A percentile compares a stretch with the other conserved stretches of the same genome.
phyloP scores from a whole-genome alignment of 2,797 vertebrate genomes.

The Zenarchopterus dispar region DNA sequence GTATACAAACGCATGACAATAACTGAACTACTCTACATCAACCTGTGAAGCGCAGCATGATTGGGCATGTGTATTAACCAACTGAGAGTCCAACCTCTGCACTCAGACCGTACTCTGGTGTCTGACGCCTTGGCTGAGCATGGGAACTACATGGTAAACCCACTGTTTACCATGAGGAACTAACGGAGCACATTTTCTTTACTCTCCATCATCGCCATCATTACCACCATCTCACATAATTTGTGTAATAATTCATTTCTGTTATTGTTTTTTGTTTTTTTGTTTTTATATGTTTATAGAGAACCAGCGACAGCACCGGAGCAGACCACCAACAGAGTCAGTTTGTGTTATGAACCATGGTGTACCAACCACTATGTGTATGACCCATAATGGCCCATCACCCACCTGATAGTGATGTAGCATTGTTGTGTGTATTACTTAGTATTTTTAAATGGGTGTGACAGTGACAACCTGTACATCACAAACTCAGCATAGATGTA shows the following conservation, averaged over 20 bases:
- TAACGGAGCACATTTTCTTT: conserved; percentile 76
- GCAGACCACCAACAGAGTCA: conserved; percentile 87
- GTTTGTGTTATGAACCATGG: conserved; percentile 90
- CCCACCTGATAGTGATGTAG: conserved; percentile 83
- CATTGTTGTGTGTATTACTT: conserved; percentile 80
- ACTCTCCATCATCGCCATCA: conserved; percentile 72
- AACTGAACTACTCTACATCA: conserved; percentile 61
- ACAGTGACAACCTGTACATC: conserved; percentile 80
- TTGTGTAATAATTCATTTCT: conserved; percentile 91
- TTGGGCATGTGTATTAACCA: conserved; percentile 77
- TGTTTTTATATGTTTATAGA: conserved; percentile 88
- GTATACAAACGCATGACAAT: conserved; percentile 74
- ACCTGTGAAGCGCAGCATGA: conserved; percentile 71
- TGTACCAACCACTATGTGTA: conserved; percentile 89
- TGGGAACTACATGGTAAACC: conserved; percentile 83
- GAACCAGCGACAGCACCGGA: conserved; percentile 84
- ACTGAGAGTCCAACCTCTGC: conserved; percentile 60
- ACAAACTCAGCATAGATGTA: conserved; percentile 85
- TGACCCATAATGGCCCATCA: conserved; percentile 85
- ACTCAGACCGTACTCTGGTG: conserved; percentile 62
- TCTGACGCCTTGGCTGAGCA: conserved; percentile 76
- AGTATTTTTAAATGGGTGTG: conserved; percentile 77
- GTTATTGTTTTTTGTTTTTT: conserved; percentile 89
- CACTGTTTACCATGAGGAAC: conserved; percentile 78
- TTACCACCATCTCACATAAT: conserved; percentile 72